Evolutionary conservation across 2,888 invertebrate genomes (phyloP), one percentile per base, ranked within the genome.

Genomic region (Altica lythri): DNA sequence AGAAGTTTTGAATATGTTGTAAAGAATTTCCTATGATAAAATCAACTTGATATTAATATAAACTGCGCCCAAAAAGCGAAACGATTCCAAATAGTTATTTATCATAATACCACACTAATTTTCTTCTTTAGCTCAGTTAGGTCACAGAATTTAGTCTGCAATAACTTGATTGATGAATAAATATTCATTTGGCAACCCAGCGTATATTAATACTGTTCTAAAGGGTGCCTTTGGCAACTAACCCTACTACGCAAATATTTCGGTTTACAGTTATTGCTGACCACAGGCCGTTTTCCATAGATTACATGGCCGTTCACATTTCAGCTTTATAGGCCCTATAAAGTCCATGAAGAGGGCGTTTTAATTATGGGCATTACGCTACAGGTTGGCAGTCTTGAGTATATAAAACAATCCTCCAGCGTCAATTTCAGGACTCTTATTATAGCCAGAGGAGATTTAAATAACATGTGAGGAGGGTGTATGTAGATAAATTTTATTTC

Each of bases 201-300:
- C 32, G 12, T 14, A 19, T 49, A 49, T 49, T 49, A 49, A 49
- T 49, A 49, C 42, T 12, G 30, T 40, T 22, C 30, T 16, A 35
- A 50, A 53, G 57, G 57, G 51, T 53, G 57, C 54, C 49, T 32
- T 30, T 48, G 43, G 46, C 32, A 12, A 18, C 29, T 35, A 35
- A 30, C 40, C 47, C 52, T 40, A n/a, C n/a, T n/a, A 53, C 46
- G 40, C 32, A 64, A 66, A 63, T 64, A 64, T 67, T 64, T 62
- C 62, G 60, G 56, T 64, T 64, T 62, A 59, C 59, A 59, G 62
- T 64, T 64, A 63, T 62, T 53, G 55, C 64, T 57, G 63, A 64
- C 65, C 63, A 59, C 62, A 54, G 57, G 55, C 56, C 59, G 59
- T 59, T 59, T 55, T 57, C 55, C 59, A 59, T 61, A 60, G 60